Conservation (phyloP, 2,797 vertebrate species). For the Gadopsis bispinosus region DNA sequence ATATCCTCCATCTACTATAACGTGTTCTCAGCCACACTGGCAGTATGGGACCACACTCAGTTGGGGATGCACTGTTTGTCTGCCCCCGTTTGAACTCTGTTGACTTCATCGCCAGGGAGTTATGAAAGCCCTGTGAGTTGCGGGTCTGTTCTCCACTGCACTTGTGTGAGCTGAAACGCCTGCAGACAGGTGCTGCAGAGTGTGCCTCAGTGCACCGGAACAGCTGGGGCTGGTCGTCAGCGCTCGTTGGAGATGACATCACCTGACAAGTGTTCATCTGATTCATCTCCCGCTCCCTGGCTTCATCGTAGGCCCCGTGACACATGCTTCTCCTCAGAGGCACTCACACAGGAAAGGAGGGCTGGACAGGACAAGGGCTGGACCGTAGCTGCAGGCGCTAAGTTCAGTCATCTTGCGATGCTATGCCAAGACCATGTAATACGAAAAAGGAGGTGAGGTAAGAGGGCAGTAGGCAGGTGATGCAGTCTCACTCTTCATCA, state of each 20-base stretch:
- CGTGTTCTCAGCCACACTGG: conserved; percentile 12
- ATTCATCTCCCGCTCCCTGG: conserved; percentile 75
- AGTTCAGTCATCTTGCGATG: conserved; percentile 46
- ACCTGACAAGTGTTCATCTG: conserved; percentile 84
- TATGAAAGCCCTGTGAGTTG: conserved; percentile 65
- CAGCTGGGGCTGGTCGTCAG: conserved; percentile 81
- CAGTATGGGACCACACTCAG: conserved; percentile 41
- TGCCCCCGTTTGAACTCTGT: conserved; percentile 66
- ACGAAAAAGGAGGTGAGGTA: conserved; percentile 55
- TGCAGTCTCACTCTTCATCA: conserved; percentile 60
- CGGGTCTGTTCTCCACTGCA: conserved; percentile 52
- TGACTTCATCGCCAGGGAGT: conserved; percentile 67
- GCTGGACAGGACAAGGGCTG: conserved; percentile 38
- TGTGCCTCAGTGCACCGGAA: conserved; percentile 71
- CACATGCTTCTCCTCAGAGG: conserved; percentile 71
- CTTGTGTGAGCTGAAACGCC: conserved; percentile 67
- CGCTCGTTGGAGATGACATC: conserved; percentile 82
- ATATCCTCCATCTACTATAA: neutral
- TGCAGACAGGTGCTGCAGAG: conserved; percentile 77
- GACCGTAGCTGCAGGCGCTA: conserved; percentile 30
- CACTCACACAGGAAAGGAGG: conserved; percentile 32
- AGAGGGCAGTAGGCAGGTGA: conserved; percentile 59
- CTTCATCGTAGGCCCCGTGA: conserved; percentile 61
- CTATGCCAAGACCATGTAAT: conserved; percentile 32
- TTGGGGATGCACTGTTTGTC: conserved; percentile 49